Evolutionary conservation across 2,888 invertebrate genomes (phyloP).

Genomic region (Quadroppia sp.): DNA sequence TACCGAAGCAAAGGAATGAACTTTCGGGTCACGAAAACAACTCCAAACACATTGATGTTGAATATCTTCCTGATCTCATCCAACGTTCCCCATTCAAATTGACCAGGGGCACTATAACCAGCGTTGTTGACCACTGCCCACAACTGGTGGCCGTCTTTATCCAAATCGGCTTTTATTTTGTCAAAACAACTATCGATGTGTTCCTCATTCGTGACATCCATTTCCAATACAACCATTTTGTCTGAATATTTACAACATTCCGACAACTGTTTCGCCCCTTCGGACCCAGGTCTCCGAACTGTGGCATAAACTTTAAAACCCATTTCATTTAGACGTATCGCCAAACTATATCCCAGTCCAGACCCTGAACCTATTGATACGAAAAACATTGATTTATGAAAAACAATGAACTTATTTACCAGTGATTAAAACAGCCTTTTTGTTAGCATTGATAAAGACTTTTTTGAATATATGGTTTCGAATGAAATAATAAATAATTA

Average conservation of each 20-base stretch:
- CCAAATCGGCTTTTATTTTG: conserved; percentile 33
- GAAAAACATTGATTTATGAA: no score
- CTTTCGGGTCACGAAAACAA: conserved; percentile 50
- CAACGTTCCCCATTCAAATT: conserved; percentile 56
- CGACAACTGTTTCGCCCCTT: conserved; percentile 26
- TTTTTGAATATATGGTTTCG: no score
- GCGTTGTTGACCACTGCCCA: conserved; percentile 59
- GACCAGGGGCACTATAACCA: conserved; percentile 54
- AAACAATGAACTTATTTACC: no score
- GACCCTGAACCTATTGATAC: conserved; percentile 42
- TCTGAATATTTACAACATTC: neutral
- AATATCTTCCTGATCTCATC: conserved; percentile 52
- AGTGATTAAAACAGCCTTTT: no score
- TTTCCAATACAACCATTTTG: conserved; percentile 50
- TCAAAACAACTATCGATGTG: conserved; percentile 47
- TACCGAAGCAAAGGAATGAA: conserved; percentile 51
- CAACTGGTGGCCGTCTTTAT: conserved; percentile 50
- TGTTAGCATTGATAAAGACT: no score
- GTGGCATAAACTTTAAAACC: conserved; percentile 43
- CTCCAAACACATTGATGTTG: conserved; percentile 51
- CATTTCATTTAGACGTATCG: conserved; percentile 3
- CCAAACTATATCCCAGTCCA: conserved; percentile 41
- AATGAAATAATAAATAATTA: no score
- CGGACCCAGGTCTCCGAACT: conserved; percentile 18
- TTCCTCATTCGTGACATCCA: conserved; percentile 52